A percentile compares a stretch with the other conserved stretches of the same genome.
These are phyloP conservation scores for Drosophila pectinifera DNA, from an alignment of 1,140 invertebrate genomes.

Conservation along the genomic window DNA sequence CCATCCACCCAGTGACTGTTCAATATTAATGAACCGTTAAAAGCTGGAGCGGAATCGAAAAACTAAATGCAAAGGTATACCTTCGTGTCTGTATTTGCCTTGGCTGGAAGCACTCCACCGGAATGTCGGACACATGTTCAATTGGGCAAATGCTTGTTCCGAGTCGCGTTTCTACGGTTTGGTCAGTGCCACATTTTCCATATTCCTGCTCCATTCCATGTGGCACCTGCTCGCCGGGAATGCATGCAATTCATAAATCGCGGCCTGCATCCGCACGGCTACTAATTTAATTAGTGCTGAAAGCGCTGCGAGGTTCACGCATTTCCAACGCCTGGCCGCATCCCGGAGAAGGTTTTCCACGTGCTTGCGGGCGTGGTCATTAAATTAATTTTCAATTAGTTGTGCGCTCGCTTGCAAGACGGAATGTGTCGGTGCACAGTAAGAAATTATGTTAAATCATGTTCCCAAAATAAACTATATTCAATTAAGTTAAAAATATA, in stretches of 20 bases:
- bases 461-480: too few relatives aligned
- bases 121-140: slow-evolving; percentile 69
- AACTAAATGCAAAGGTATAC: slow-evolving; percentile 16
- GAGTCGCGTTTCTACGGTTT: slow-evolving; percentile 45
- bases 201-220: slow-evolving; percentile 2
- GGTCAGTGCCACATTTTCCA: slow-evolving; percentile 24
- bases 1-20: slow-evolving; percentile 10
- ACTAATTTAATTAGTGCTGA: slow-evolving; percentile 28
- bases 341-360: slow-evolving; percentile 21
- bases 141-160: slow-evolving; percentile 56
- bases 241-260: slow-evolving; percentile 41
- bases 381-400: slow-evolving; percentile 70
- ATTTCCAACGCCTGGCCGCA: slow-evolving; percentile 28
- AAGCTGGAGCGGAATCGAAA: slow-evolving; percentile 5
- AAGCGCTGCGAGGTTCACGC: slow-evolving; percentile 15
- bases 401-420: slow-evolving; percentile 18
- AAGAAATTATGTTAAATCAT: not conserved
- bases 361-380: slow-evolving; percentile 12
- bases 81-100: slow-evolving; percentile 11
- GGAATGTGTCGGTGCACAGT: slow-evolving; percentile 2
- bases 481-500: too few relatives aligned
- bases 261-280: slow-evolving; percentile 14
- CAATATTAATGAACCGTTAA: slow-evolving; percentile 75
- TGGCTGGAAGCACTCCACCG: not conserved
- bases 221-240: slow-evolving; percentile 12